Percentiles rank a stretch among this genome's conserved stretches.
Conservation (phyloP, 2,797 vertebrate genomes). For the Nyctalus aviator region DNA sequence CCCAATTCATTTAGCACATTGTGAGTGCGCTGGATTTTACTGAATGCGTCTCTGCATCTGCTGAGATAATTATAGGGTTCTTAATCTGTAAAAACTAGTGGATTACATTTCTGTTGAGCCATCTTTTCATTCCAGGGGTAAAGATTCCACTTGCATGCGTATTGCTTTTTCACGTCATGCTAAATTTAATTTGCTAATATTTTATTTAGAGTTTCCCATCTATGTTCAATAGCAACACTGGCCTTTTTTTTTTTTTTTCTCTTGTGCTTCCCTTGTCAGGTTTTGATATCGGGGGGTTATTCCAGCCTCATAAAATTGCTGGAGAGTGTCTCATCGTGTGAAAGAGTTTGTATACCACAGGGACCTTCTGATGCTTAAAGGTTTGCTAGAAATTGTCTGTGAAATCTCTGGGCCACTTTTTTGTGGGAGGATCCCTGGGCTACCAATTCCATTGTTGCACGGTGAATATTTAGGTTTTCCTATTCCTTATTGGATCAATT, state of each 20-base stretch:
- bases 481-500: background rate
- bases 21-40: constrained; percentile 66
- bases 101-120: constrained; percentile 55
- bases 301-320: constrained; percentile 26
- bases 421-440: background rate
- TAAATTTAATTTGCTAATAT: constrained; percentile 49
- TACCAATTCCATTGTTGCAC: background rate
- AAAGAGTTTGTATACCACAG: background rate
- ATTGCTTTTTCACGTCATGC: constrained; percentile 55
- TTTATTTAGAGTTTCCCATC: constrained; percentile 49
- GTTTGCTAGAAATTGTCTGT: background rate
- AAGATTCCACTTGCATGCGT: background rate
- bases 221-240: constrained; percentile 17
- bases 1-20: constrained; percentile 77
- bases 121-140: constrained; percentile 42
- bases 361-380: constrained; percentile 21
- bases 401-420: background rate
- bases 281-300: constrained; percentile 43
- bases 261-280: background rate
- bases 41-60: constrained; percentile 67
- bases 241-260: background rate
- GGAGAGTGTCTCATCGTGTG: background rate
- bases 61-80: constrained; percentile 68
- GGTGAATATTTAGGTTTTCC: background rate
- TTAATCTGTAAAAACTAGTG: constrained; percentile 71